Base-by-base conservation (phyloP, 2,888 invertebrate species). In the Cephonodes hylas region DNA sequence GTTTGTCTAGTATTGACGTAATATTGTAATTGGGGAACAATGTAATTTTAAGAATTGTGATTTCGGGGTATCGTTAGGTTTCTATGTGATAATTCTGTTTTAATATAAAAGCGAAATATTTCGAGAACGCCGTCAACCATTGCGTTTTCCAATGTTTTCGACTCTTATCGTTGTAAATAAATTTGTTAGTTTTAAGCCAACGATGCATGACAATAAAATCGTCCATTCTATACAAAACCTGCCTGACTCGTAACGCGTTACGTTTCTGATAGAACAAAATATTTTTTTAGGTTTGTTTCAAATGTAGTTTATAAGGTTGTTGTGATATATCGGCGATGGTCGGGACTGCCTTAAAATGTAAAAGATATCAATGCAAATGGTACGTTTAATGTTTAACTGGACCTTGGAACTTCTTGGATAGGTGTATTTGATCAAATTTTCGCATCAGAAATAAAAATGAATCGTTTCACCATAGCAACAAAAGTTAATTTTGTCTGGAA, bases 31-130 rank as follows among this genome's bases (percentile, higher is more conserved):
- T 89, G 86, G 91, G 90, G 91, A 91, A 89, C 90, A 91, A 91
- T 86, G 88, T 89, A 88, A 82, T 85, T 74, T 79, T 91, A 92
- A 90, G 90, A 66, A 85, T 85, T 86, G 91, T 91, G 91, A 90
- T 92, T 89, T 89, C 81, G 84, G 81, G 84, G 83, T 88, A 85
- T 88, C 85, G 81, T 87, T 86, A 86, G 80, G 81, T 83, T 80
- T 86, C 79, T 90, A 88, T 90, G 91, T 91, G 91, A 91, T 91
- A 91, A 86, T 80, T 85, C 81, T 83, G 79, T 86, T 80, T 79
- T 72, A 68, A 56, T 74, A 68, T 84, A 79, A 79, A n/a, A 77
- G 82, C 76, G 84, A 74, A 76, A 83, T 81, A 72, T 71, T 75
- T 73, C 67, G 83, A 80, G 80, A 85, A 89, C 86, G 86, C 81